phyloP scores from a whole-genome alignment of 2,888 invertebrate genomes.

The Drosophila planitibia region DNA sequence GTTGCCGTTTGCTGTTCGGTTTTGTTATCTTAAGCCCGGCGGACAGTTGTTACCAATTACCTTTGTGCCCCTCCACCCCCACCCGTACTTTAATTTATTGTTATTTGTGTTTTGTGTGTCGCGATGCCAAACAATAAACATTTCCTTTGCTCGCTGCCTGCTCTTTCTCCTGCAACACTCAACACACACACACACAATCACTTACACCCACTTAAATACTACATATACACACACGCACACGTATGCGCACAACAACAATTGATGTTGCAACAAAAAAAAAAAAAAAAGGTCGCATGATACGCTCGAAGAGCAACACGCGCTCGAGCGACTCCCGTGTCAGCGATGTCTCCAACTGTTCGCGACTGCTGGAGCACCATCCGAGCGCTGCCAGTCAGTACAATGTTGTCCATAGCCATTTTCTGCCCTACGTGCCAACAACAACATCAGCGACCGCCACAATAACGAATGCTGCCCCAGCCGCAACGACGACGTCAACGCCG shows the following conservation, averaged over 20 bases:
- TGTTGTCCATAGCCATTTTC: slow-evolving; percentile 76
- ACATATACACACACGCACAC: slow-evolving; percentile 3
- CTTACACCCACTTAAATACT: background rate
- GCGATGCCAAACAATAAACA: slow-evolving; percentile 53
- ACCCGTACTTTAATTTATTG: slow-evolving; percentile 49
- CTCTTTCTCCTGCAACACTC: slow-evolving; percentile 26
- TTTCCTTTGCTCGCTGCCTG: slow-evolving; percentile 40
- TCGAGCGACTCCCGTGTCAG: slow-evolving; percentile 85
- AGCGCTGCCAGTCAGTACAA: slow-evolving; percentile 76
- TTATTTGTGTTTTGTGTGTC: slow-evolving; percentile 57
- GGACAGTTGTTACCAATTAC: slow-evolving; percentile 67
- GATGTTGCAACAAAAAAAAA: slow-evolving; percentile 6
- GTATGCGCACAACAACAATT: slow-evolving; percentile 16
- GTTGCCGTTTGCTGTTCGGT: slow-evolving; percentile 7
- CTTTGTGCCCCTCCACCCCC: slow-evolving; percentile 36
- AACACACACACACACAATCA: slow-evolving; percentile 12
- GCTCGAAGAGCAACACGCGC: slow-evolving; percentile 85
- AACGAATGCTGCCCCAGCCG: slow-evolving; percentile 55
- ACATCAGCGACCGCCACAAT: slow-evolving; percentile 47
- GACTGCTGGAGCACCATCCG: slow-evolving; percentile 84
- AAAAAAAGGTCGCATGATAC: slow-evolving; percentile 84
- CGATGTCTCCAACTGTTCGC: slow-evolving; percentile 84
- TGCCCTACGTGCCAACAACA: slow-evolving; percentile 77
- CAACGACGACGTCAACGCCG: slow-evolving; percentile 23
- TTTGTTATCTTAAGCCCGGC: slow-evolving; percentile 51